Evolutionary conservation across 2,888 invertebrate species (phyloP).

Genomic region (Lacanobia wlatinum): DNA sequence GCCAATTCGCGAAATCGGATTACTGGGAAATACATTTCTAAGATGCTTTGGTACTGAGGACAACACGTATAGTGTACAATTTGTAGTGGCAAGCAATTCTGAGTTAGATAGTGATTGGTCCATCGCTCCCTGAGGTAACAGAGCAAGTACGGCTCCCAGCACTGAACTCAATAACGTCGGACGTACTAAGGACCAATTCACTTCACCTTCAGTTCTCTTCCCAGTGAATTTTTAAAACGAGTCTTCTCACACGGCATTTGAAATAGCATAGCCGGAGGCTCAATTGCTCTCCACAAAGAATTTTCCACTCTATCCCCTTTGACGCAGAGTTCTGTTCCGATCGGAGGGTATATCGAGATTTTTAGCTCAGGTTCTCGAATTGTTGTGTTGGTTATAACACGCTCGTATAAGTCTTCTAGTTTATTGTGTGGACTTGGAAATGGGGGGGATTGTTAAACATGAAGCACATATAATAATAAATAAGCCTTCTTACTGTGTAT

Average conservation of each 20-base stretch:
- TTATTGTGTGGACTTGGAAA: constrained; percentile 40
- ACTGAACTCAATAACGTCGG: constrained; percentile 44
- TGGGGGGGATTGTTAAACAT: constrained; percentile 13
- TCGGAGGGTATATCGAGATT: constrained; percentile 41
- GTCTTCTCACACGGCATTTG: constrained; percentile 55
- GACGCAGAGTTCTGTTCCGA: constrained; percentile 31
- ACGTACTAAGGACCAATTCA: constrained; percentile 59
- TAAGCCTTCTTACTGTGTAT: constrained; percentile 17
- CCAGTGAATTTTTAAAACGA: constrained; percentile 63
- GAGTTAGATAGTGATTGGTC: constrained; percentile 48
- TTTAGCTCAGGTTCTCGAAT: constrained; percentile 54
- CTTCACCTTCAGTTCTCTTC: constrained; percentile 50
- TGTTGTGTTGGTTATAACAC: constrained; percentile 48
- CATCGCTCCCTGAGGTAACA: constrained; percentile 28
- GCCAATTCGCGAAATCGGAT: constrained; percentile 42
- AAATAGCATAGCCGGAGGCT: constrained; percentile 47
- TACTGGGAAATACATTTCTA: constrained; percentile 33
- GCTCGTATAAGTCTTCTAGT: constrained; percentile 39
- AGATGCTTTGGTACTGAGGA: constrained; percentile 25
- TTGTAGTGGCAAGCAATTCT: constrained; percentile 31
- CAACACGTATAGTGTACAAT: constrained; percentile 23
- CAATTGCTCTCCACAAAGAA: constrained; percentile 29
- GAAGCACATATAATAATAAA: constrained; percentile 29
- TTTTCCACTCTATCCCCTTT: constrained; percentile 36
- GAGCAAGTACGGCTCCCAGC: constrained; percentile 5